Evolutionary conservation across 2,113 vertebrate species (phyloP).

Genomic region (Tychaedon coryphoeus): DNA sequence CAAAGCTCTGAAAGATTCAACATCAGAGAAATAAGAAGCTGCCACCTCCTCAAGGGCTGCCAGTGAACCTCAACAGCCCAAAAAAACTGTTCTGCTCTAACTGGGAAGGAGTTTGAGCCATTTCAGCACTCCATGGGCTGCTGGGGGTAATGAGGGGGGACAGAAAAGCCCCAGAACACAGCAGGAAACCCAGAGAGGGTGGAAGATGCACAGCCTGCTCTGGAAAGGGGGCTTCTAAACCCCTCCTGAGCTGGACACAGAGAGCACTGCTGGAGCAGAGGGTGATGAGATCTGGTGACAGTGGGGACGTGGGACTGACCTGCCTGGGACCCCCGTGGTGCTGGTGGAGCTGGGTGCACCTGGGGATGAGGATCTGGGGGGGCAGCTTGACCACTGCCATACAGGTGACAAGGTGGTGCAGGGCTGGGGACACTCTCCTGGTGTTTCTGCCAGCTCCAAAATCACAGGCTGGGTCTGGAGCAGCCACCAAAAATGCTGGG

Average conservation of each 20-base stretch:
- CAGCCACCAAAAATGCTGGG: fast-evolving
- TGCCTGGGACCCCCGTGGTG: fast-evolving
- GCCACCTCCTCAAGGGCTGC: not conserved
- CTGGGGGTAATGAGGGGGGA: fast-evolving
- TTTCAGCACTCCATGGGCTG: not conserved
- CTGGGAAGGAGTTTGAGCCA: not conserved
- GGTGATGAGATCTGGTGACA: fast-evolving
- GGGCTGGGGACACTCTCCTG: not conserved
- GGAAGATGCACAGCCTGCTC: not conserved
- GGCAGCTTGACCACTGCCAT: not conserved
- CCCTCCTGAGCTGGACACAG: not conserved
- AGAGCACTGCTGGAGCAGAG: not conserved
- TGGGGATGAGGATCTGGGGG: fast-evolving
- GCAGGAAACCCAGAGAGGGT: not conserved
- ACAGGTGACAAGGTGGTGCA: not conserved
- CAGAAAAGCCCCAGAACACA: fast-evolving
- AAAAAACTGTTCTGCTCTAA: not conserved
- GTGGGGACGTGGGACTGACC: fast-evolving
- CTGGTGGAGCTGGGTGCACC: fast-evolving
- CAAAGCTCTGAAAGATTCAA: not conserved
- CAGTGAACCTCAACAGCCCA: not conserved
- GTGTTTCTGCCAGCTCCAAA: not conserved
- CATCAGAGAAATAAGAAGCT: not conserved
- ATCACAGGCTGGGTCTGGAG: not conserved
- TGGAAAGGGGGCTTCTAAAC: not conserved